Conservation (phyloP, 2,113 vertebrate genomes). For the Chamaea fasciata region DNA sequence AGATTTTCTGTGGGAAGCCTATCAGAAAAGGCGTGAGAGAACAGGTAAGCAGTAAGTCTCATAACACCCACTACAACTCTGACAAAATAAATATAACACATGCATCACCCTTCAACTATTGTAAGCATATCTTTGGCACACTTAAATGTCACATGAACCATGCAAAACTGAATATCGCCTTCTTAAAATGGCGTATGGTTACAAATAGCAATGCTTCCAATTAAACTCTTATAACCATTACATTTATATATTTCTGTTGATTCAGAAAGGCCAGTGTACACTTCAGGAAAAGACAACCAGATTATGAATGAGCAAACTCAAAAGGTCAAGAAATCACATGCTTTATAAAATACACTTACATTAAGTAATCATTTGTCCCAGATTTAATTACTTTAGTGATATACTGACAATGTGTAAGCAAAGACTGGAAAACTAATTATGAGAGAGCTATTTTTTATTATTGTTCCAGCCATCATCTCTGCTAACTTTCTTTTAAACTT, state of each 20-base stretch:
- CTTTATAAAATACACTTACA: conserved; percentile 1
- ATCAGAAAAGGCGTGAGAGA: neutral
- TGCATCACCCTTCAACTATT: neutral
- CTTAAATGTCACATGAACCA: neutral
- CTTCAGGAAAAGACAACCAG: neutral
- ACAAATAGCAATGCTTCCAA: neutral
- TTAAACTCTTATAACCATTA: neutral
- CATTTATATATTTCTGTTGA: neutral
- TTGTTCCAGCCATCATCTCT: neutral
- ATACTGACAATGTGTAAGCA: neutral
- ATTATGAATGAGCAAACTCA: conserved; percentile 9
- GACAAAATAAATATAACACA: neutral
- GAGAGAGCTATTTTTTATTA: neutral
- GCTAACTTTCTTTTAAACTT: neutral
- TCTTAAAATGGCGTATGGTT: neutral
- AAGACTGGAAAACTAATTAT: conserved; percentile 31
- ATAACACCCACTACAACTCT: neutral
- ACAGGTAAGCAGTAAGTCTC: neutral
- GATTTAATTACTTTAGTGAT: neutral
- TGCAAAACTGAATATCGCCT: neutral
- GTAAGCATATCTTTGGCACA: neutral
- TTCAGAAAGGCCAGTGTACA: neutral
- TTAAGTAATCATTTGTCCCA: conserved; percentile 39
- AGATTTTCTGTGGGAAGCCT: neutral
- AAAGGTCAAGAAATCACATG: neutral